Percentiles rank a stretch among this genome's conserved stretches.
Evolutionary conservation across 2,113 vertebrate species (phyloP).

Genomic region (Nothoprocta pentlandii): DNA sequence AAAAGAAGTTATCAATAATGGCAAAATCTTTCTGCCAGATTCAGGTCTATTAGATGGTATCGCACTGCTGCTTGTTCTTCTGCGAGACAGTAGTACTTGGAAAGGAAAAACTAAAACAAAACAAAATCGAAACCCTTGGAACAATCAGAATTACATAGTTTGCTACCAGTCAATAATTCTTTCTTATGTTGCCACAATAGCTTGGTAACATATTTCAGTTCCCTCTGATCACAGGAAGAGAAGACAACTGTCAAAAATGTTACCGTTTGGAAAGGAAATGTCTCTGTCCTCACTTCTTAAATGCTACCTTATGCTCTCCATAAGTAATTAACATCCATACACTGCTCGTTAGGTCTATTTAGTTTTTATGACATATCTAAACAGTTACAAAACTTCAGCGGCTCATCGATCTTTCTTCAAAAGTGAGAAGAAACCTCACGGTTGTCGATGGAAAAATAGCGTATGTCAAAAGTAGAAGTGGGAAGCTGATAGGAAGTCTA

Average conservation of each 20-base stretch:
- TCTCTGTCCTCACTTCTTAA: neutral
- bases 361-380: neutral
- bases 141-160: neutral
- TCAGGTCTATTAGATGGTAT: slow-evolving; percentile 4
- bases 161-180: neutral
- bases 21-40: neutral
- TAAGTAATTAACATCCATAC: neutral
- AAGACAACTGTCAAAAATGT: neutral
- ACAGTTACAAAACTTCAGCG: neutral
- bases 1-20: neutral
- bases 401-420: neutral
- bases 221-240: neutral
- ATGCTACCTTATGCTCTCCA: neutral
- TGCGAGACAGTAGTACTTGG: slow-evolving; percentile 1
- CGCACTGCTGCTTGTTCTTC: slow-evolving; percentile 42
- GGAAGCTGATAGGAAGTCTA: neutral
- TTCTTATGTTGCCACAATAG: neutral
- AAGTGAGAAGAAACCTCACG: rapidly evolving
- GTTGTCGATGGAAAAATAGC: neutral
- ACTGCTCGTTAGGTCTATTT: rapidly evolving
- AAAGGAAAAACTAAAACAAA: neutral
- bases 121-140: slow-evolving; percentile 16
- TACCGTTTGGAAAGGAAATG: neutral
- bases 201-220: neutral
- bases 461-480: neutral